Evolutionary conservation across 1,140 invertebrate species (phyloP), one percentile per base, ranked within the genome.

Genomic region (Oreohelix idahoensis): DNA sequence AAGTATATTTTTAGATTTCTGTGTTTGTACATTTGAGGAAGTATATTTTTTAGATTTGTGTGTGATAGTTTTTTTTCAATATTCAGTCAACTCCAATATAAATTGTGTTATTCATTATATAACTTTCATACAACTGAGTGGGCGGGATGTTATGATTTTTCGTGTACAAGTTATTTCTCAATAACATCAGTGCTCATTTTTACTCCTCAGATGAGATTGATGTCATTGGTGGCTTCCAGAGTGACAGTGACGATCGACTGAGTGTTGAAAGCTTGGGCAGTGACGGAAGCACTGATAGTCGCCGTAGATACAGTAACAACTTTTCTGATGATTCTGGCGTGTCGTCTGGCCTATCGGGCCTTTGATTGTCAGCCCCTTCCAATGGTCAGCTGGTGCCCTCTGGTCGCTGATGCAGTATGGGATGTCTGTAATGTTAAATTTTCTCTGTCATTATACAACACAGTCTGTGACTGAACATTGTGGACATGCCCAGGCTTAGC

Each of bases 171-270:
- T n/a, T n/a, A n/a, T n/a, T n/a, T n/a, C n/a, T n/a, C n/a, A n/a
- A n/a, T n/a, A n/a, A n/a, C n/a, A n/a, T n/a, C n/a, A n/a, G n/a
- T n/a, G n/a, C n/a, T n/a, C n/a, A n/a, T n/a, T 76, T 75, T 90
- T 84, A 79, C 84, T 89, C 94, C 95, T 0, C 94, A 97, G 96
- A 97, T 94, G 96, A 97, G 93, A 96, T 97, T 85, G 96, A 97
- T 93, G 96, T 97, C 87, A 95, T 96, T 89, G 96, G 96, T 76
- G 96, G 96, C 92, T 96, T 95, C 92, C 95, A 96, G 91, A 96
- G 96, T 93, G 96, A 96, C 93, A 96, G 95, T 77, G 96, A 97
- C 93, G 96, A 96, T 32, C 84, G 86, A 45, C 85, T 85, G 85
- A 89, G 88, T 78, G 83, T 87, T 29, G 84, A 86, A 53, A 88